A percentile compares a stretch with the other conserved stretches of the same genome.
Evolutionary conservation across 1,140 invertebrate species (phyloP).

Genomic region (Nymphalis io): DNA sequence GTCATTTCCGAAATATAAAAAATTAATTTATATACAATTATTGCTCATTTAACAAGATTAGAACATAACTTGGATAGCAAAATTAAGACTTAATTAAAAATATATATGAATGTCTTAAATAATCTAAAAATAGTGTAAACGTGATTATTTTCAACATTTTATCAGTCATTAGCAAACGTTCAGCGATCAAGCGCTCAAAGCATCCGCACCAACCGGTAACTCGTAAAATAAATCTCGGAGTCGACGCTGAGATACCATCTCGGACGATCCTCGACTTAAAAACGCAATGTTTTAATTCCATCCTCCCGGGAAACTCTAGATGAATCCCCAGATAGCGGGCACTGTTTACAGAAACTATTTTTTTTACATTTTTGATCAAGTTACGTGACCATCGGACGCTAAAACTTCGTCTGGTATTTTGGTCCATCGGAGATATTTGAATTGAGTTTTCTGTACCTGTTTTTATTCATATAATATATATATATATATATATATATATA

Average conservation of each 20-base stretch:
- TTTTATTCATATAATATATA: too few species aligned
- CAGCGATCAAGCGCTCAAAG: not conserved
- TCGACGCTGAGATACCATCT: conserved; percentile 56
- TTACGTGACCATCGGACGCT: conserved; percentile 19
- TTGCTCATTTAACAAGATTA: too few species aligned
- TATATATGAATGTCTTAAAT: not conserved
- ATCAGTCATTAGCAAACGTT: conserved; percentile 7
- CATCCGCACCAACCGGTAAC: conserved; percentile 26
- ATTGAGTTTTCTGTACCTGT: too few species aligned
- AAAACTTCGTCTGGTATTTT: not conserved
- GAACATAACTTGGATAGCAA: too few species aligned
- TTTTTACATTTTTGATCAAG: conserved; percentile 32
- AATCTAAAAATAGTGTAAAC: conserved; percentile 1
- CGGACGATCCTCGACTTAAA: conserved; percentile 43
- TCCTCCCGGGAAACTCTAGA: conserved; percentile 50
- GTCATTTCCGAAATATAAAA: too few species aligned
- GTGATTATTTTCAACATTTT: not conserved
- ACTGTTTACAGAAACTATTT: conserved; percentile 26
- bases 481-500: too few species aligned
- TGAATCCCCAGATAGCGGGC: conserved; percentile 44
- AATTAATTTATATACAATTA: too few species aligned
- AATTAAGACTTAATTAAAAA: too few species aligned
- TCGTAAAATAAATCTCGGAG: conserved; percentile 62
- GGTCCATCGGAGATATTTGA: not conserved
- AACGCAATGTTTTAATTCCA: conserved; percentile 73